Conservation (phyloP, 2,797 vertebrate genomes). For the Taenioides sp. region DNA sequence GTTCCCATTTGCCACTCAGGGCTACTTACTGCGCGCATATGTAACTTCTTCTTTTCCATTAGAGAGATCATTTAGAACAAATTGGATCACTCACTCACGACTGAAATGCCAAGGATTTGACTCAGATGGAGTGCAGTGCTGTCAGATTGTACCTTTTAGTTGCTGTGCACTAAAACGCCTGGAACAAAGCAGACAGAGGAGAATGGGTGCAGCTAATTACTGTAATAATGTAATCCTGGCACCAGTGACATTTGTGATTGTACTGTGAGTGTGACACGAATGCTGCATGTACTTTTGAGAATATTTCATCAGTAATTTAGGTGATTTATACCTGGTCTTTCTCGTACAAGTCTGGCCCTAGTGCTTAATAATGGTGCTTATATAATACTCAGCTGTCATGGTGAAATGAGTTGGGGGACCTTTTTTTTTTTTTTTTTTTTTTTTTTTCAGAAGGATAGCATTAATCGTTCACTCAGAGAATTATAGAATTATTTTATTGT, state of each 20-base stretch:
- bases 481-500: neutral
- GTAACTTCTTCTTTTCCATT: constrained; percentile 2
- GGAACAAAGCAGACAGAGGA: constrained; percentile 18
- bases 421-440: no score
- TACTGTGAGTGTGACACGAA: constrained; percentile 18
- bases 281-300: constrained; percentile 17
- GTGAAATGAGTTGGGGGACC: neutral
- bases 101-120: neutral
- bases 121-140: neutral
- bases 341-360: neutral
- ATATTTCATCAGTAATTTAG: neutral
- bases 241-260: constrained; percentile 26
- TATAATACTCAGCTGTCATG: constrained; percentile 2
- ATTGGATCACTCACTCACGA: constrained; percentile 11
- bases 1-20: constrained; percentile 18
- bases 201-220: constrained; percentile 47
- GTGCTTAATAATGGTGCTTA: constrained; percentile 7
- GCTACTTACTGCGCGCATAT: constrained; percentile 16
- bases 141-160: constrained; percentile 13
- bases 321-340: neutral
- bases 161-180: constrained; percentile 5
- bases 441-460: neutral
- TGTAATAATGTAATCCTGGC: constrained; percentile 30
- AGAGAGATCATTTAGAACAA: constrained; percentile 6
- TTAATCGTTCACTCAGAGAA: neutral